phyloP scores from a whole-genome alignment of 2,113 vertebrate species.

The Melanotaenia duboulayi region DNA sequence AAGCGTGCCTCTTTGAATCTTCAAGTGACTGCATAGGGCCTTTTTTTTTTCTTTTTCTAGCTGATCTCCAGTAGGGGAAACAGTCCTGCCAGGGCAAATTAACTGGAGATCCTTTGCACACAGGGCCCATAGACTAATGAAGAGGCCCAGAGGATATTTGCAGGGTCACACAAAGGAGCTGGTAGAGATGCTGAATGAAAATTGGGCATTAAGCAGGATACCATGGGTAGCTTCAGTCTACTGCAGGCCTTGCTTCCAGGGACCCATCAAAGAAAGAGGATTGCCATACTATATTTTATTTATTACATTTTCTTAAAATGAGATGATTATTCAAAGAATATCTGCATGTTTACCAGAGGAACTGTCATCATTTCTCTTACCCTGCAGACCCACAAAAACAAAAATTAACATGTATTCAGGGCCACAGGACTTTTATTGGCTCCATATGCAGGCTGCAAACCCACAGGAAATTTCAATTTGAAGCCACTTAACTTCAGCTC shows the following conservation, averaged over 20 bases:
- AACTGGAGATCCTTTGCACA: constrained; percentile 77
- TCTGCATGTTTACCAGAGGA: constrained; percentile 62
- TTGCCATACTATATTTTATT: constrained; percentile 36
- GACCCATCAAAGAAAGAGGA: constrained; percentile 63
- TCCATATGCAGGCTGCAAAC: constrained; percentile 60
- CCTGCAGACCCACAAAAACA: constrained; percentile 67
- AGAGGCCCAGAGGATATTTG: constrained; percentile 85
- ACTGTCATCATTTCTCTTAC: constrained; percentile 65
- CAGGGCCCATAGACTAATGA: constrained; percentile 80
- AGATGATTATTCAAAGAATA: constrained; percentile 76
- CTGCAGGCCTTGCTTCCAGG: constrained; percentile 76
- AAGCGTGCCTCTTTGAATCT: constrained; percentile 41
- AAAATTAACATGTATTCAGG: constrained; percentile 65
- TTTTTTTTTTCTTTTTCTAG: constrained; percentile 41
- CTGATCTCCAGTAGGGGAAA: constrained; percentile 65
- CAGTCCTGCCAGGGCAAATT: constrained; percentile 80
- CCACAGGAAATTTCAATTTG: constrained; percentile 77
- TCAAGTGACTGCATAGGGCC: constrained; percentile 56
- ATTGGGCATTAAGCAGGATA: constrained; percentile 80
- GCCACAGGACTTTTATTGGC: constrained; percentile 68
- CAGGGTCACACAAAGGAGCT: constrained; percentile 82
- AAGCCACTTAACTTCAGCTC: constrained; percentile 71
- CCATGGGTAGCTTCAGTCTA: constrained; percentile 68
- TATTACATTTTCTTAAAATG: constrained; percentile 64
- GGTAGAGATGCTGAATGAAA: constrained; percentile 73